Conservation (phyloP, 2,888 invertebrate species). For the Epicampocera succincta region DNA sequence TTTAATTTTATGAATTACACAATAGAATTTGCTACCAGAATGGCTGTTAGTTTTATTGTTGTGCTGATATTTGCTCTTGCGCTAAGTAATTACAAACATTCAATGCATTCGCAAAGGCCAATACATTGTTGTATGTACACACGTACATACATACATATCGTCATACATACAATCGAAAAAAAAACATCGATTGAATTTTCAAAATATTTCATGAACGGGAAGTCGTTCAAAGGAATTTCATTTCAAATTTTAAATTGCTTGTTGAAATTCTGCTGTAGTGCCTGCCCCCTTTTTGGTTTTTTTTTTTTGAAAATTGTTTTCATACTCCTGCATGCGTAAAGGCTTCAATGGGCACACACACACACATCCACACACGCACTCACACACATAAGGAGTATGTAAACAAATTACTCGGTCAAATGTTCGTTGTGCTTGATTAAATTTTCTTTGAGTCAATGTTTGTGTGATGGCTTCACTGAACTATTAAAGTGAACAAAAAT, state of each 20-base stretch:
- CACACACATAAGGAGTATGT: background rate
- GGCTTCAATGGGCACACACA: background rate
- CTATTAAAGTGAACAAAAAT: too few relatives aligned
- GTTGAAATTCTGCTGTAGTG: slow-evolving; percentile 9
- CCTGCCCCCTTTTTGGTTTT: background rate
- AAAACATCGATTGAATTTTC: slow-evolving; percentile 26
- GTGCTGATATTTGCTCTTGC: background rate
- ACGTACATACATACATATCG: too few relatives aligned
- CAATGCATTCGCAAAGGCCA: slow-evolving; percentile 22
- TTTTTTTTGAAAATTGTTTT: slow-evolving; percentile 2
- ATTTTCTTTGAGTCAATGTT: slow-evolving; percentile 27
- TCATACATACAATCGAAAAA: too few relatives aligned
- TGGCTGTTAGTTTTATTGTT: slow-evolving; percentile 35
- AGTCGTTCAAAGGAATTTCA: slow-evolving; percentile 37
- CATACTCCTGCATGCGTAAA: background rate
- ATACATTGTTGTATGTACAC: slow-evolving; percentile 30
- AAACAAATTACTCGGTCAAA: slow-evolving; percentile 39
- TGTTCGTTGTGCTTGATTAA: slow-evolving; percentile 55
- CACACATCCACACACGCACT: background rate
- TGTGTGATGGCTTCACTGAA: background rate
- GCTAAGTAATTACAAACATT: slow-evolving; percentile 39
- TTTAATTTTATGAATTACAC: slow-evolving; percentile 52
- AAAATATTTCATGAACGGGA: slow-evolving; percentile 12
- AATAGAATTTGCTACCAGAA: slow-evolving; percentile 23
- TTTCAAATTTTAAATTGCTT: slow-evolving; percentile 39